Conservation (phyloP, 2,113 vertebrate genomes). For the Pogona vitticeps region DNA sequence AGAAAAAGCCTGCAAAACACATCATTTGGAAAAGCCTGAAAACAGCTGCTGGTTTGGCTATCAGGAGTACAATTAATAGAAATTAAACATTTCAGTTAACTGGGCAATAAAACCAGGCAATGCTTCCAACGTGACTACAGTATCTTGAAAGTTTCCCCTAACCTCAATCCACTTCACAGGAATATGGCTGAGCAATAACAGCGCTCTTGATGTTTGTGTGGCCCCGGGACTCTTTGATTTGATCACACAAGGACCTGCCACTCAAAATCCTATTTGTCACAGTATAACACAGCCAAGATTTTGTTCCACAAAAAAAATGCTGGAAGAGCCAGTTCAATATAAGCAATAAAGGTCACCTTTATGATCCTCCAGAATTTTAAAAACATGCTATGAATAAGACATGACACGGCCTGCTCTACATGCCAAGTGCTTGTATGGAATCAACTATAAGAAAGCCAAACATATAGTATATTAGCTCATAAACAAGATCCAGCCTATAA, state of each 20-base stretch:
- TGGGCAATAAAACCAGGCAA: conserved; percentile 49
- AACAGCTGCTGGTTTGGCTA: conserved; percentile 27
- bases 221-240: background rate
- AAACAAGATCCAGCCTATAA: background rate
- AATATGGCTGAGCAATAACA: background rate
- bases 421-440: background rate
- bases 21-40: conserved; percentile 56
- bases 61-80: conserved; percentile 51
- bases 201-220: background rate
- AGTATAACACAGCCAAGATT: background rate
- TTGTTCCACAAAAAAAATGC: background rate
- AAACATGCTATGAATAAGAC: background rate
- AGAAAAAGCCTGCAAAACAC: conserved; percentile 59
- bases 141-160: conserved; percentile 22
- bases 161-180: background rate
- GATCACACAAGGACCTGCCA: background rate
- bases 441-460: background rate
- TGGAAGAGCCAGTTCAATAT: background rate
- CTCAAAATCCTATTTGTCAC: background rate
- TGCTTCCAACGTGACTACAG: background rate
- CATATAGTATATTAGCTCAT: background rate
- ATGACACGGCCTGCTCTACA: background rate
- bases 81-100: conserved; percentile 59
- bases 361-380: background rate
- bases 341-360: background rate